Evolutionary conservation across 2,113 vertebrate species (phyloP).

Genomic region (Hippocampus zosterae): DNA sequence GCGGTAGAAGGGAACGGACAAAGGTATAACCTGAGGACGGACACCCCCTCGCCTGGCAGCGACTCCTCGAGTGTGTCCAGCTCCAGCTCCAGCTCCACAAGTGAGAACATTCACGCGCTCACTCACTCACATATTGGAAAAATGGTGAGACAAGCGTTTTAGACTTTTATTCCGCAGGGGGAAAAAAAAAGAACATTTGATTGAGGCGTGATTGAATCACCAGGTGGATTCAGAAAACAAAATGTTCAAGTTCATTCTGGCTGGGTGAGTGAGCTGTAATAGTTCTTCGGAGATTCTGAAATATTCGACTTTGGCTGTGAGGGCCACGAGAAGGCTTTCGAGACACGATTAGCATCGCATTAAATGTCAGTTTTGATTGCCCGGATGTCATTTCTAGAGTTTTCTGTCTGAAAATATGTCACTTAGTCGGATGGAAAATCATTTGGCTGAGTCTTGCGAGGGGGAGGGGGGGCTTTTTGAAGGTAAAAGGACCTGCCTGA

Average conservation of each 20-base stretch:
- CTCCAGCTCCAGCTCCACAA: slow-evolving; percentile 93
- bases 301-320: background rate
- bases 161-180: background rate
- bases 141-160: background rate
- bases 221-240: background rate
- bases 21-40: slow-evolving; percentile 79
- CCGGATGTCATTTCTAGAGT: too few species aligned
- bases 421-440: background rate
- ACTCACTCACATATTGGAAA: background rate
- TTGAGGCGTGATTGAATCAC: background rate
- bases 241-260: background rate
- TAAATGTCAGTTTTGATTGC: too few species aligned
- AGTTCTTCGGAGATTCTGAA: background rate
- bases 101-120: slow-evolving; percentile 57
- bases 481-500: background rate
- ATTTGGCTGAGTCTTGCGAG: background rate
- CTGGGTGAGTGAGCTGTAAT: background rate
- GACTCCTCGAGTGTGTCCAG: slow-evolving; percentile 96
- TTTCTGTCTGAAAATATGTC: too few species aligned
- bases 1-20: slow-evolving; percentile 75
- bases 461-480: background rate
- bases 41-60: slow-evolving; percentile 88
- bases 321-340: background rate
- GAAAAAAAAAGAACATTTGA: too few species aligned
- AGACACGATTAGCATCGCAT: background rate